These are phyloP conservation scores for Anastatus disparis DNA, from an alignment of 1,140 invertebrate species.

Conservation along the genomic window DNA sequence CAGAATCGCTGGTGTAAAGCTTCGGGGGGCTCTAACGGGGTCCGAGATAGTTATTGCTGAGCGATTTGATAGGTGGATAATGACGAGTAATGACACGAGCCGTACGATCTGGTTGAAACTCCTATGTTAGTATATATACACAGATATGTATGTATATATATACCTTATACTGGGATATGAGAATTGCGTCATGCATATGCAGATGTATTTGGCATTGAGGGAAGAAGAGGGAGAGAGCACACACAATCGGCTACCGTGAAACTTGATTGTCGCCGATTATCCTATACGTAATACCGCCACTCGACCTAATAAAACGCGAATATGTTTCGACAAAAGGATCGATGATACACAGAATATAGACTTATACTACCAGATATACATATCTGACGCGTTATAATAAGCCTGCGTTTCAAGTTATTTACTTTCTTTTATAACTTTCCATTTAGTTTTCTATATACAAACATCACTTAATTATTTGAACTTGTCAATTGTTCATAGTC, in stretches of 20 bases:
- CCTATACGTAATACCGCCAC: conserved; percentile 43
- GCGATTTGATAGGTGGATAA: conserved; percentile 65
- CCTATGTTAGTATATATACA: no score
- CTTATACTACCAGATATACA: no score
- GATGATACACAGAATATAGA: no score
- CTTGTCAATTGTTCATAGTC: no score
- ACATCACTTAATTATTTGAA: no score
- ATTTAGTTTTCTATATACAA: no score
- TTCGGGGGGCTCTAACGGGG: conserved; percentile 43
- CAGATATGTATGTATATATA: not conserved
- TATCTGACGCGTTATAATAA: no score
- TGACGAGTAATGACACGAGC: conserved; percentile 65
- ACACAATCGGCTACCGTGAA: conserved; percentile 53
- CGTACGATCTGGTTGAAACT: no score
- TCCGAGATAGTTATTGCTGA: conserved; percentile 62
- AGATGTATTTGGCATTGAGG: conserved; percentile 59
- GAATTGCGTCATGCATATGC: conserved; percentile 66
- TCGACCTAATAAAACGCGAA: conserved; percentile 61
- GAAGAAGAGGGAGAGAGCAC: no score
- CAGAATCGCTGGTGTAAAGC: conserved; percentile 36
- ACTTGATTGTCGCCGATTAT: conserved; percentile 66
- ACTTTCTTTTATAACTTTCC: no score
- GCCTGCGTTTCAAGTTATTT: no score
- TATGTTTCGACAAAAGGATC: conserved; percentile 46
- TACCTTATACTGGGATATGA: conserved; percentile 52